phyloP scores from a whole-genome alignment of 92 coral and sea anemone species.

The Hydrozoanthus gracilis region DNA sequence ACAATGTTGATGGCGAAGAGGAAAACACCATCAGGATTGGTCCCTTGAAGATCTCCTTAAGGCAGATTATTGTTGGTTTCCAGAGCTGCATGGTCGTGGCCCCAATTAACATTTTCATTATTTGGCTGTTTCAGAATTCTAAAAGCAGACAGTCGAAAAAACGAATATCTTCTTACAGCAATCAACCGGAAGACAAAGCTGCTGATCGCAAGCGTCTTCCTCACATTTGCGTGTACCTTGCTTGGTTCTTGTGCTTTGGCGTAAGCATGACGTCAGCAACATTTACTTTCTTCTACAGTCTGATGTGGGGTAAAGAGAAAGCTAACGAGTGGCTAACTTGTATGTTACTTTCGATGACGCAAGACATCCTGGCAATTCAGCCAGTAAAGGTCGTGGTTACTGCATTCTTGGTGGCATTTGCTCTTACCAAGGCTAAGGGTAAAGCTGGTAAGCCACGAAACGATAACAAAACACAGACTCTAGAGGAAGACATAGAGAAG shows the following conservation, averaged over 20 bases:
- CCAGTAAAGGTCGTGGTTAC: conserved; percentile 62
- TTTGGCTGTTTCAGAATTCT: conserved; percentile 61
- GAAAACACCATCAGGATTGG: conserved; percentile 59
- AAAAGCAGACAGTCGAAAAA: conserved; percentile 12
- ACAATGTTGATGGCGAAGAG: conserved; percentile 52
- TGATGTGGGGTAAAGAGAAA: conserved; percentile 71
- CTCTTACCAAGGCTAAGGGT: conserved; percentile 26
- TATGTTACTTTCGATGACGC: conserved; percentile 56
- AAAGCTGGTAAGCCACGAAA: not conserved
- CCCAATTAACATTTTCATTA: conserved; percentile 63
- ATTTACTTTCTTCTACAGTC: conserved; percentile 74
- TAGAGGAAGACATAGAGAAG: not conserved
- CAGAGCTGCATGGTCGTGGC: conserved; percentile 71
- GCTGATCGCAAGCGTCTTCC: conserved; percentile 46
- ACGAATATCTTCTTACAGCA: not conserved
- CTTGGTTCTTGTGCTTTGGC: conserved; percentile 65
- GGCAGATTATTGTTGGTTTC: conserved; percentile 65
- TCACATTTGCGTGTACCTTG: conserved; percentile 69
- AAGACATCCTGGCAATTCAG: conserved; percentile 68
- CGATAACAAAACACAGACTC: not conserved
- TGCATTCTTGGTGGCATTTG: conserved; percentile 54
- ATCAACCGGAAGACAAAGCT: not conserved
- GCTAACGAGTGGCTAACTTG: conserved; percentile 75
- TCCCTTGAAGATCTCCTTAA: conserved; percentile 56
- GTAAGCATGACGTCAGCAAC: conserved; percentile 55